Evolutionary conservation across 2,797 vertebrate species (phyloP), one percentile per base, ranked within the genome.

Genomic region (Acrocephalus scirpaceus): DNA sequence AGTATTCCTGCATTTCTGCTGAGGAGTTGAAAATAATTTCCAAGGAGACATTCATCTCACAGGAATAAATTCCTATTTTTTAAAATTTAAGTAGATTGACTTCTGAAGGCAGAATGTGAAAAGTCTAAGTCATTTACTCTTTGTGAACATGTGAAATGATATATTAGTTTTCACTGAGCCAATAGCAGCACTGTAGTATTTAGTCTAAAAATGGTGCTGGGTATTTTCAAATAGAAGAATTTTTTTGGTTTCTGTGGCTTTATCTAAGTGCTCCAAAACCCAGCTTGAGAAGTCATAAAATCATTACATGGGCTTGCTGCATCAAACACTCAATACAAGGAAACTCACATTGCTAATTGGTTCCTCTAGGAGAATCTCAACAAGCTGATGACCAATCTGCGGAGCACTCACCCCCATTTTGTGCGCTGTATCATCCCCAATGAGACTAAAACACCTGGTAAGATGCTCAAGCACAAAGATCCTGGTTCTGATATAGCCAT

Each of bases 381-480:
- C 83, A 91, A 91, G 36, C 97, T 99, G 87, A 99, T 99, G 98
- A 97, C 97, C 61, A 99, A 99, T 71, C 96, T 99, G 27, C 97
- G 98, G 66, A 98, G 98, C 47, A 99, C 98, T 38, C 93, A 92
- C 34, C 93, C 90, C 30, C 99, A 99, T 82, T 99, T 99, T 93
- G 99, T 99, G 3, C 97, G 98, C 15, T 99, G 99, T 34, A 97
- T 99, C 78, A 99, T 99, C 95, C 98, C 98, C 47, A 99, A 99
- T 91, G 98, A 99, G 95, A 98, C 98, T 7, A 99, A 99, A 95
- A 99, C 97, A 11, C 98, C 98, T 32, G 98, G 98, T 98, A 98
- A 98, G 96, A 54, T 3, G 3, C 21, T 89, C 48, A 56, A 13
- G 25, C 45, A 38, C 30, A 40, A 83, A 83, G 34, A 92, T 23